phyloP scores from a whole-genome alignment of 2,113 vertebrate species.

The Brienomyrus brachyistius region DNA sequence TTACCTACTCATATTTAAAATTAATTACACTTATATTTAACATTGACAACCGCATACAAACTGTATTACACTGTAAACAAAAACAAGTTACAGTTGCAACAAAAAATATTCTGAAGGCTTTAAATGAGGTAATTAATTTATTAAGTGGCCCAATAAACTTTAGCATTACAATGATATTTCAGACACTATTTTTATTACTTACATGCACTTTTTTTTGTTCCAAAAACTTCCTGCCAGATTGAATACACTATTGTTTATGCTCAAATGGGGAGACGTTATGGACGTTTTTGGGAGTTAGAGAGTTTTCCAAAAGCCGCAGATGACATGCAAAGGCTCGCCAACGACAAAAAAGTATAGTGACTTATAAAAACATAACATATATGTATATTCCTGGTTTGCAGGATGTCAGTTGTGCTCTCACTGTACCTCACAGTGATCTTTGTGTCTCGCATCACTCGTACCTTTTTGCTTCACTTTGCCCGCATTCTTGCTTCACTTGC shows the following conservation, averaged over 20 bases:
- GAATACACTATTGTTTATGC: not conserved
- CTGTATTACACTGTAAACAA: not conserved
- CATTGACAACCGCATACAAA: not conserved
- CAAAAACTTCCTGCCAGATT: not conserved
- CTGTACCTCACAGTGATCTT: not conserved
- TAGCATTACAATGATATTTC: not conserved
- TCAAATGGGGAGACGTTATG: not conserved
- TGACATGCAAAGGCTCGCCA: too few species aligned
- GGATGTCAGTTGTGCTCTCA: not conserved
- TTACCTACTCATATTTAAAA: not conserved
- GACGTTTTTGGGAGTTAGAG: not conserved
- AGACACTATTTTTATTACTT: not conserved
- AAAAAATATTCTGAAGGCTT: not conserved
- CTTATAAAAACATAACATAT: not conserved
- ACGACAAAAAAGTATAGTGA: not conserved
- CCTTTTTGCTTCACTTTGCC: not conserved
- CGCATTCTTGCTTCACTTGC: not conserved
- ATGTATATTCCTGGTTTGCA: not conserved
- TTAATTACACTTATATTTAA: not conserved
- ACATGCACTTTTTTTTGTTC: not conserved
- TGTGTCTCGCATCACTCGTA: not conserved
- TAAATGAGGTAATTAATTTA: not conserved
- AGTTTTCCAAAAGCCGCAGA: not conserved
- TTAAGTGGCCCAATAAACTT: not conserved
- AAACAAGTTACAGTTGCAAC: not conserved